phyloP scores from a whole-genome alignment of 1,140 invertebrate species.

The Pseudachorutes palmiensis region DNA sequence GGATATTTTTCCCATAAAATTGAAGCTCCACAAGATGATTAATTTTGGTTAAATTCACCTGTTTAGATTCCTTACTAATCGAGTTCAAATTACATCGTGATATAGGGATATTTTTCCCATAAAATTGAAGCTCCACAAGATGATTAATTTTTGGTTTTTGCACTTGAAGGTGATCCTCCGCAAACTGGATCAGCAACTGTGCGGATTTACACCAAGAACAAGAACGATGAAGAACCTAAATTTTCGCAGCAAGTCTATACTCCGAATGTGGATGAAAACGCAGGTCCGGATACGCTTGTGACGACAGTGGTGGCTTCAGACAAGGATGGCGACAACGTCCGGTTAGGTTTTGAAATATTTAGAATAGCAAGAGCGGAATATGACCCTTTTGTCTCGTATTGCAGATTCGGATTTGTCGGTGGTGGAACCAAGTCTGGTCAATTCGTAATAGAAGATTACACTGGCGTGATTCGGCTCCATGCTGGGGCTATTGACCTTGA shows the following conservation, averaged over 20 bases:
- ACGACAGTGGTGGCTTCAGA: constrained; percentile 91
- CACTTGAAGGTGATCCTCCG: constrained; percentile 74
- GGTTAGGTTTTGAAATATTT: constrained; percentile 41
- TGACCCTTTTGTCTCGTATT: constrained; percentile 8
- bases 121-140: too few species aligned
- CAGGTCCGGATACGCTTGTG: constrained; percentile 83
- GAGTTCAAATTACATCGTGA: too few species aligned
- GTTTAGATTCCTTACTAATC: too few species aligned
- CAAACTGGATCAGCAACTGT: constrained; percentile 87
- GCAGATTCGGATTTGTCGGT: constrained; percentile 76
- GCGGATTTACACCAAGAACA: constrained; percentile 88
- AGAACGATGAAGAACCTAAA: constrained; percentile 92
- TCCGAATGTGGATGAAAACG: constrained; percentile 91
- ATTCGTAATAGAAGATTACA: constrained; percentile 91
- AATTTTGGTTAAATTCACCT: not conserved
- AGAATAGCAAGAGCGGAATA: too few species aligned
- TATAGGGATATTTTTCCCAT: too few species aligned
- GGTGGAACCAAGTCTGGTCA: constrained; percentile 80
- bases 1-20: too few species aligned
- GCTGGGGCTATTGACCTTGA: constrained; percentile 67
- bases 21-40: too few species aligned
- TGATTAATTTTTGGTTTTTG: not conserved
- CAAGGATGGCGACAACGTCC: constrained; percentile 88
- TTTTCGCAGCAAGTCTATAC: constrained; percentile 94
- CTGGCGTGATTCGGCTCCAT: constrained; percentile 82